A percentile compares a stretch with the other conserved stretches of the same genome.
phyloP scores from a whole-genome alignment of 2,888 invertebrate species.

The Aleiodes testaceus region DNA sequence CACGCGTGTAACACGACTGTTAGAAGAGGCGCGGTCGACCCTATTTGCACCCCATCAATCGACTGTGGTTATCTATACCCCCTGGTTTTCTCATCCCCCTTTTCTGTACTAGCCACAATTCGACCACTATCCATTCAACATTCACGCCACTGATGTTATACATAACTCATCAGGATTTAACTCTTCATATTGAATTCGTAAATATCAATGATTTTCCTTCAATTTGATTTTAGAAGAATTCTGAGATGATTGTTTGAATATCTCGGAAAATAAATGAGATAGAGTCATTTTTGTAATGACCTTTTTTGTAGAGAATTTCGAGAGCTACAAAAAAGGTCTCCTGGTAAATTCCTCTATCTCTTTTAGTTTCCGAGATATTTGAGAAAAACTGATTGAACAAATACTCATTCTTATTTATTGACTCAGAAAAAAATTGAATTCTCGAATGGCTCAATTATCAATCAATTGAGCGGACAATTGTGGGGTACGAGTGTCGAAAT shows the following conservation, averaged over 20 bases:
- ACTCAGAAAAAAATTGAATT: neutral
- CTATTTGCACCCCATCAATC: constrained; percentile 70
- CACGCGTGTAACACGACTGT: constrained; percentile 65
- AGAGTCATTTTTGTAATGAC: too few relatives aligned
- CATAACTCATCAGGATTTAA: constrained; percentile 38
- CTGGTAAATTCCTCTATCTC: too few relatives aligned
- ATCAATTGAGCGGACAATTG: constrained; percentile 68
- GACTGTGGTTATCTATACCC: constrained; percentile 66
- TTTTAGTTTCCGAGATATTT: too few relatives aligned
- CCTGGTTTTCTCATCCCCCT: constrained; percentile 53
- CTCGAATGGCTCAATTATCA: constrained; percentile 63
- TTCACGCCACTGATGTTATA: constrained; percentile 34
- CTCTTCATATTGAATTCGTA: constrained; percentile 39
- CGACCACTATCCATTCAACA: constrained; percentile 55
- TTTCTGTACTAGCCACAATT: constrained; percentile 38
- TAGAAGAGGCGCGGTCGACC: constrained; percentile 66
- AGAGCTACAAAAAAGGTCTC: neutral
- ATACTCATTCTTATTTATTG: too few relatives aligned
- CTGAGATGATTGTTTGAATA: constrained; percentile 9
- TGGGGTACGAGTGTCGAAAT: constrained; percentile 68
- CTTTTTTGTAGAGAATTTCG: too few relatives aligned
- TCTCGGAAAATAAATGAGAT: neutral
- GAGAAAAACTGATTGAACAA: too few relatives aligned
- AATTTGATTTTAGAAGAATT: too few relatives aligned
- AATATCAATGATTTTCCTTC: neutral